Evolutionary conservation across 2,797 vertebrate species (phyloP).

Genomic region (Bryconaethiops microstoma): DNA sequence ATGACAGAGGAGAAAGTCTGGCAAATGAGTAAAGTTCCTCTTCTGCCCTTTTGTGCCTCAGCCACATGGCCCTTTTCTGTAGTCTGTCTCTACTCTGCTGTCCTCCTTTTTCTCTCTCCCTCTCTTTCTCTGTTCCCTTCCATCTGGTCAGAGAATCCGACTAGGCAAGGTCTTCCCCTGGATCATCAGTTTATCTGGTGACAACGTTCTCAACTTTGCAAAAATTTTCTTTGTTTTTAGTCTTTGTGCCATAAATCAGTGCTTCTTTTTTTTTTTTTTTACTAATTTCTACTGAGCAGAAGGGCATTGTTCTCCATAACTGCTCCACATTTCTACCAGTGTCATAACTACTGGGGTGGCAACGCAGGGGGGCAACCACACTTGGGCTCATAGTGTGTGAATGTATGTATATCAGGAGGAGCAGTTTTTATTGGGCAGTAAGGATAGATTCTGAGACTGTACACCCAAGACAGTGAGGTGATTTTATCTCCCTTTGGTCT

Average conservation of each 20-base stretch:
- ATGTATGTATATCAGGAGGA: no score
- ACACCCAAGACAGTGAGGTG: no score
- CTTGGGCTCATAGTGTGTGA: no score
- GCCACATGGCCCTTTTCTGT: conserved; percentile 46
- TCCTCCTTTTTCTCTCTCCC: conserved; percentile 16
- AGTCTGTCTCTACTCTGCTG: conserved; percentile 33
- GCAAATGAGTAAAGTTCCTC: conserved; percentile 33
- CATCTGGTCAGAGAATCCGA: conserved; percentile 44
- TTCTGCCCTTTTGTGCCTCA: conserved; percentile 45
- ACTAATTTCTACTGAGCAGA: not conserved
- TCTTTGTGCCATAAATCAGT: not conserved
- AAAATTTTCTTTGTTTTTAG: conserved; percentile 19
- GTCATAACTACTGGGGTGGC: no score
- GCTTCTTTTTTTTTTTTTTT: not conserved
- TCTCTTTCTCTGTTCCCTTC: conserved; percentile 5
- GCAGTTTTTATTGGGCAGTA: no score
- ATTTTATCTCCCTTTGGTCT: no score
- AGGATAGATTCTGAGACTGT: no score
- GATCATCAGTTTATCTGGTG: conserved; percentile 28
- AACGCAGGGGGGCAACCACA: no score
- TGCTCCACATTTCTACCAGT: not conserved
- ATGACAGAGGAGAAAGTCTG: conserved; percentile 36
- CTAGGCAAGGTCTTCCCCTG: conserved; percentile 30
- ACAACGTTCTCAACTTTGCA: conserved; percentile 34
- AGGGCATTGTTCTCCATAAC: not conserved